Conservation (phyloP, 1,140 invertebrate species). For the Drosophila murphyi region DNA sequence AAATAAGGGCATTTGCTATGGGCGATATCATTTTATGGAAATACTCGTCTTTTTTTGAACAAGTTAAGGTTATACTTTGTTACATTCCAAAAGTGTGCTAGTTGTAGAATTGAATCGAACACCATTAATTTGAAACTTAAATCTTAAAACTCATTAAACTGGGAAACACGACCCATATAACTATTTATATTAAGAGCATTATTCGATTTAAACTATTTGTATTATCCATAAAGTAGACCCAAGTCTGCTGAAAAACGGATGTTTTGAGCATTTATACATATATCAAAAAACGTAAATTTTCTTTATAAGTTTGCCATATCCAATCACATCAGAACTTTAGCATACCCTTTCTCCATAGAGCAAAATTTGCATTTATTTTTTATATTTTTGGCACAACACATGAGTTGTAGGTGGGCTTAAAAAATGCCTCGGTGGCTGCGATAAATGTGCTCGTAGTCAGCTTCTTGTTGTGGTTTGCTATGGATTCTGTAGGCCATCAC, state of each 20-base stretch:
- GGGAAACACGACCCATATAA: too few relatives aligned
- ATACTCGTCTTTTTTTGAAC: background rate
- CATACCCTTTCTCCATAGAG: slow-evolving; percentile 26
- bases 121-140: too few relatives aligned
- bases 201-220: too few relatives aligned
- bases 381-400: slow-evolving; percentile 25
- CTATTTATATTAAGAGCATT: too few relatives aligned
- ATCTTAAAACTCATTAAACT: too few relatives aligned
- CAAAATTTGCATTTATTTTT: slow-evolving; percentile 46
- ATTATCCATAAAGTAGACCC: too few relatives aligned
- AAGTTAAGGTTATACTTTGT: background rate
- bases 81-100: too few relatives aligned
- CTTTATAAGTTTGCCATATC: background rate
- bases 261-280: background rate
- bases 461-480: slow-evolving; percentile 66
- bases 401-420: slow-evolving; percentile 67
- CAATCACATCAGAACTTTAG: background rate
- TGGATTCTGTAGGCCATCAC: slow-evolving; percentile 42
- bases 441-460: slow-evolving; percentile 74
- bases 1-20: background rate
- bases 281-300: background rate
- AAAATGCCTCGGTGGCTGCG: slow-evolving; percentile 72
- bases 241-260: too few relatives aligned
- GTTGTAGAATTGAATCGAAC: too few relatives aligned
- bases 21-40: slow-evolving; percentile 3